phyloP scores from a whole-genome alignment of 30 jellyfish, hydroid and myxozoan species.

The Aurelia sp. region DNA sequence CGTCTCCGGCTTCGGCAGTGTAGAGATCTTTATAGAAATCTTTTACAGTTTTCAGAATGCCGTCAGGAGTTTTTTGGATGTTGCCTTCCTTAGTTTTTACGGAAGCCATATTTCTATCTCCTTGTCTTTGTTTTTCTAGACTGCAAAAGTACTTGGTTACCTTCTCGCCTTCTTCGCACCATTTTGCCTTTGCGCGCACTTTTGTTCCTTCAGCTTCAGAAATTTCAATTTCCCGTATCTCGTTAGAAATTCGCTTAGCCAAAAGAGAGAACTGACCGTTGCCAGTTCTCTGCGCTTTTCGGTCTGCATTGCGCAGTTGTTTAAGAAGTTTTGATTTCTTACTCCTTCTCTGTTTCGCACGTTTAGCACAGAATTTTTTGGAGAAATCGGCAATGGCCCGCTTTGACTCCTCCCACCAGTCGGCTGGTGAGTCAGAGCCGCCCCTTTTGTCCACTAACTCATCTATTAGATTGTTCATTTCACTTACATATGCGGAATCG shows the following conservation, averaged over 20 bases:
- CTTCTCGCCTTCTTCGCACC: slow-evolving; percentile 43
- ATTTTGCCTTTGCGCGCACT: slow-evolving; percentile 2
- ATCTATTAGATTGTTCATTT: not conserved
- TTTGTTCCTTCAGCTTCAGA: slow-evolving; percentile 17
- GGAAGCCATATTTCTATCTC: not conserved
- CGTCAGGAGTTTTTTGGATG: not conserved
- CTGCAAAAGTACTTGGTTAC: slow-evolving; percentile 16
- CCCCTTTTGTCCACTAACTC: not conserved
- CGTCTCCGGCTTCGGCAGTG: slow-evolving; percentile 24
- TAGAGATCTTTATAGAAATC: slow-evolving; percentile 10
- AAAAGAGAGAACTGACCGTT: not conserved
- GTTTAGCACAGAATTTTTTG: not conserved
- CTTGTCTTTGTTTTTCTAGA: slow-evolving; percentile 13
- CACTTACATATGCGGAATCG: not conserved
- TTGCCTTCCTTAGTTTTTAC: not conserved
- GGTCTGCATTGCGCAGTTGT: slow-evolving; percentile 21
- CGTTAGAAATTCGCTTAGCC: not conserved
- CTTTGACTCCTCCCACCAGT: slow-evolving; percentile 15
- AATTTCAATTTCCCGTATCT: not conserved
- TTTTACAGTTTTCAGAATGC: slow-evolving; percentile 12
- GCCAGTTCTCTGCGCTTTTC: slow-evolving; percentile 17
- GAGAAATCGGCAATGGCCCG: not conserved
- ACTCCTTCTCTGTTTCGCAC: not conserved
- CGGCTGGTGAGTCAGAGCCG: not conserved
- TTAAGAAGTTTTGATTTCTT: slow-evolving; percentile 6